Conservation (phyloP, 2,797 vertebrate genomes). For the Coilia nasus region DNA sequence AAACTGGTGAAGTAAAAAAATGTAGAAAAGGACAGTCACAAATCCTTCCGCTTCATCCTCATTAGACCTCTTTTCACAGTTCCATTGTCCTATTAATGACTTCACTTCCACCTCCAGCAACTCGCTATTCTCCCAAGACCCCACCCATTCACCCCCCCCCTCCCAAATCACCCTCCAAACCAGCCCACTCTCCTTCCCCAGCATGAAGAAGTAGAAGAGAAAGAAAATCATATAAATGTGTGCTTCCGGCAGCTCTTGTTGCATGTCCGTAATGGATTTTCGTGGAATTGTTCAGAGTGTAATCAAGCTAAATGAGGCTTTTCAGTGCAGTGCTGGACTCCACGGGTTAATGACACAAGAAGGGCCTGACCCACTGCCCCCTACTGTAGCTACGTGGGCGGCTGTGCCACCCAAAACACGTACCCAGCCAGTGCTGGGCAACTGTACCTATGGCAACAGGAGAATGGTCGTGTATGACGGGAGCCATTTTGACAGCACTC, state of each 20-base stretch:
- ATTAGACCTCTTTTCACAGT: not conserved
- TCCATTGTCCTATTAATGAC: not conserved
- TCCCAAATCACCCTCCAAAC: not conserved
- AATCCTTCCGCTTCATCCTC: not conserved
- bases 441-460: not conserved
- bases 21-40: not conserved
- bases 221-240: conserved; percentile 61
- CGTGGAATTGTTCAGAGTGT: conserved; percentile 56
- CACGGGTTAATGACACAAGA: conserved; percentile 66
- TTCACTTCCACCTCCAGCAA: not conserved
- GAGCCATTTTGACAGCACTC: too few species aligned
- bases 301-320: conserved; percentile 74
- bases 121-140: too few species aligned
- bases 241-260: conserved; percentile 63
- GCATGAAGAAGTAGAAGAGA: not conserved
- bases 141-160: not conserved
- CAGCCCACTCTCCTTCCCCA: not conserved
- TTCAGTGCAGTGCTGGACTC: conserved; percentile 55
- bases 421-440: not conserved
- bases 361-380: conserved; percentile 48
- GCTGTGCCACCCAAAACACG: conserved; percentile 11
- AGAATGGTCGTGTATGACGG: too few species aligned
- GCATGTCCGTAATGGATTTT: conserved; percentile 63
- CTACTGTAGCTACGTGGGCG: conserved; percentile 43
- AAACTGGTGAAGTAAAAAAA: not conserved